A percentile compares a stretch with the other conserved stretches of the same genome.
These are phyloP conservation scores for Trachops cirrhosus DNA, from an alignment of 2,797 vertebrate species.

Conservation along the genomic window DNA sequence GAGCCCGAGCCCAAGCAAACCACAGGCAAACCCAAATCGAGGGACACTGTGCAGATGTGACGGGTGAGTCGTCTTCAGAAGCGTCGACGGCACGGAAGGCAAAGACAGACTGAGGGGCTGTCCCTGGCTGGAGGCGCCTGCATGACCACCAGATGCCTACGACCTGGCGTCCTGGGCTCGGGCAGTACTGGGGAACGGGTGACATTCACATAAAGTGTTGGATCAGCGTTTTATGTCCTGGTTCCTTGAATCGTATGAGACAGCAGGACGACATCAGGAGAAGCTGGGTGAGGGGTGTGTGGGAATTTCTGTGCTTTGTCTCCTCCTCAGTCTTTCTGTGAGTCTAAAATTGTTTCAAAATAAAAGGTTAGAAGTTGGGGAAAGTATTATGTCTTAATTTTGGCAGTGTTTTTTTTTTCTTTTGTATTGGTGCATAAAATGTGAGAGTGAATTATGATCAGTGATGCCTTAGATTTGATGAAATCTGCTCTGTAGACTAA, in stretches of 20 bases:
- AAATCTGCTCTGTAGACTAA: background rate
- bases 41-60: too few species aligned
- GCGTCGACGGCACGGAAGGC: too few species aligned
- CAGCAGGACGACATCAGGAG: too few species aligned
- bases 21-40: background rate
- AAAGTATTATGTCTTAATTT: background rate
- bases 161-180: fast-evolving
- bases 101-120: background rate
- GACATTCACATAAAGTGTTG: background rate
- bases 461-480: background rate
- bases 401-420: background rate
- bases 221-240: background rate
- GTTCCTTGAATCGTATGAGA: background rate
- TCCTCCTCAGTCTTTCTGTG: background rate
- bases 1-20: background rate
- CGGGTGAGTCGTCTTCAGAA: background rate
- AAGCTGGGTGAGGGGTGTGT: background rate
- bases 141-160: background rate
- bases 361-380: background rate
- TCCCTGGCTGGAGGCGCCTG: background rate
- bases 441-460: background rate
- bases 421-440: background rate
- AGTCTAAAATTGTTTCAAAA: background rate
- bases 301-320: background rate
- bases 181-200: background rate